Percentiles rank a stretch among this genome's conserved stretches.
Evolutionary conservation across 2,888 invertebrate species (phyloP).

Genomic region (Eumacrocentrus americanus): DNA sequence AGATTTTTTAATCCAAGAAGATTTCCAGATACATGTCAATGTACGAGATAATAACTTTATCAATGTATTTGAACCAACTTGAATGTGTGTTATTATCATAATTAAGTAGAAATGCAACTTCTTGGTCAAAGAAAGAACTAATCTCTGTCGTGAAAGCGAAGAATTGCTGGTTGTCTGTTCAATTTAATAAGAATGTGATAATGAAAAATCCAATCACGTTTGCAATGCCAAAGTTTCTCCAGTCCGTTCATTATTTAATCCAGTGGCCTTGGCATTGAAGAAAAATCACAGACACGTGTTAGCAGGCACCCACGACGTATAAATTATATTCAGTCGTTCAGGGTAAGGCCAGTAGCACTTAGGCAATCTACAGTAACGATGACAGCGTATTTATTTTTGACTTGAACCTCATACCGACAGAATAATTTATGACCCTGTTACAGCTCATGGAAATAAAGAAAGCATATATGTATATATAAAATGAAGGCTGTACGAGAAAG

Average conservation of each 20-base stretch:
- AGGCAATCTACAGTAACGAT: not conserved
- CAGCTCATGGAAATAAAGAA: not conserved
- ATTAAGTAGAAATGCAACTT: not conserved
- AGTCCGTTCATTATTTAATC: not conserved
- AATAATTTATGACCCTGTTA: too few relatives aligned
- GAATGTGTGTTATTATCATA: not conserved
- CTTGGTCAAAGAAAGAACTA: not conserved
- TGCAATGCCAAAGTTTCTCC: too few relatives aligned
- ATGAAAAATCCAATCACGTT: not conserved
- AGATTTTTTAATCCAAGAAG: not conserved
- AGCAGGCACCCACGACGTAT: constrained; percentile 4
- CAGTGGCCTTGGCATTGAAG: constrained; percentile 8
- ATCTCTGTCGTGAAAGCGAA: not conserved
- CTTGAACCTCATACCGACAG: too few relatives aligned
- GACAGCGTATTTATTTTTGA: not conserved
- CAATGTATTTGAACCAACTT: not conserved
- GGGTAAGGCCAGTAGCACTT: not conserved
- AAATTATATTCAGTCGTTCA: constrained; percentile 22
- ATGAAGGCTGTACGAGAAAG: too few relatives aligned
- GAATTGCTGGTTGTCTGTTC: not conserved
- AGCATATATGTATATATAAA: too few relatives aligned
- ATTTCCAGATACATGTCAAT: too few relatives aligned
- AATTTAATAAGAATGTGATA: not conserved
- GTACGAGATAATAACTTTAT: too few relatives aligned
- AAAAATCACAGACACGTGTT: constrained; percentile 8